phyloP scores from a whole-genome alignment of 2,113 vertebrate species.

The Peromyscus polionotus region DNA sequence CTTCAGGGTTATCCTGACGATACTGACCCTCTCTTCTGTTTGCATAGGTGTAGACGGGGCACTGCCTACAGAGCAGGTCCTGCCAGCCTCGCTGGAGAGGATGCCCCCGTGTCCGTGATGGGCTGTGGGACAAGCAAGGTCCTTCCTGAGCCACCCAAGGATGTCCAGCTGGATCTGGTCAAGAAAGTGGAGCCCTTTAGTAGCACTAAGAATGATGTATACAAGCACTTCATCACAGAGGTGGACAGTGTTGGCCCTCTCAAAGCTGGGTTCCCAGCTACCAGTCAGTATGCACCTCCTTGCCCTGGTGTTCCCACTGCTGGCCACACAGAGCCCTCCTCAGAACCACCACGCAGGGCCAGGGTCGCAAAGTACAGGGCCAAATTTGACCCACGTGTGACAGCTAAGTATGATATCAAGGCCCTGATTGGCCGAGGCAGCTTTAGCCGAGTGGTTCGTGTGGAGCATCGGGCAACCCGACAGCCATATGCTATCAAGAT shows the following conservation, averaged over 20 bases:
- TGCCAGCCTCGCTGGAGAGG: conserved; percentile 88
- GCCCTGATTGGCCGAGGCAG: conserved; percentile 98
- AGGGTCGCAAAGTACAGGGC: conserved; percentile 98
- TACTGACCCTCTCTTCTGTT: conserved; percentile 68
- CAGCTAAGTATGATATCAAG: conserved; percentile 98
- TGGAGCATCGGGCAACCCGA: conserved; percentile 97
- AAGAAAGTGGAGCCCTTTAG: conserved; percentile 95
- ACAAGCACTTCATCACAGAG: conserved; percentile 96
- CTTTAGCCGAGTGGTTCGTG: conserved; percentile 97
- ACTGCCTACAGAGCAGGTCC: conserved; percentile 80
- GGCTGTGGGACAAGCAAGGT: conserved; percentile 99
- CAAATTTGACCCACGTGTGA: conserved; percentile 98
- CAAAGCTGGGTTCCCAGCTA: conserved; percentile 87
- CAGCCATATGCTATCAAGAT: conserved; percentile 99
- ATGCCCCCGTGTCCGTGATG: conserved; percentile 96
- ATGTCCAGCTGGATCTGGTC: conserved; percentile 96
- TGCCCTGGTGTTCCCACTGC: conserved; percentile 79
- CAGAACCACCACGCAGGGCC: conserved; percentile 92
- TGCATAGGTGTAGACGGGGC: conserved; percentile 82
- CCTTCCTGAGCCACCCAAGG: conserved; percentile 97
- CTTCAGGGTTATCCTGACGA: neutral
- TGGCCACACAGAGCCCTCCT: conserved; percentile 84
- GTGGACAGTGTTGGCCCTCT: conserved; percentile 84
- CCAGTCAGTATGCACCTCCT: conserved; percentile 80
- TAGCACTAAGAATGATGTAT: conserved; percentile 90